These are phyloP conservation scores for Decapterus maruadsi DNA, from an alignment of 2,797 vertebrate genomes.

Conservation along the genomic window DNA sequence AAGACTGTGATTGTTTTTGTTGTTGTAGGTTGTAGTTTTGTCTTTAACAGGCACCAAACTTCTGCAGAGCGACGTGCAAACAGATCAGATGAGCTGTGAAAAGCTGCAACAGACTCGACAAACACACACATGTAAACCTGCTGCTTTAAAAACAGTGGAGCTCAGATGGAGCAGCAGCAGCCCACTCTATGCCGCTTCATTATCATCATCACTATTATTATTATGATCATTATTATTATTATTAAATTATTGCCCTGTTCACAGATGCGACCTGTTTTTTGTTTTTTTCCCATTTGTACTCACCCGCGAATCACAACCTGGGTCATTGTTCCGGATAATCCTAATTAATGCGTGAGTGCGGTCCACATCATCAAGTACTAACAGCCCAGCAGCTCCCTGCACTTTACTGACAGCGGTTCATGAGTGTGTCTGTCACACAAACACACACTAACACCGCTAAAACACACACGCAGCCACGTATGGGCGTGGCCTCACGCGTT, in stretches of 20 bases:
- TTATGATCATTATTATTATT: slow-evolving; percentile 13
- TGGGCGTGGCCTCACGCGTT: slow-evolving; percentile 70
- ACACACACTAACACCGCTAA: too few species aligned
- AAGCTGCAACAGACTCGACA: slow-evolving; percentile 4
- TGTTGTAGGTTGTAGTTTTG: background rate
- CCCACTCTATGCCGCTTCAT: too few species aligned
- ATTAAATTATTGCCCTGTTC: slow-evolving; percentile 50
- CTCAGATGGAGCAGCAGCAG: slow-evolving; percentile 25
- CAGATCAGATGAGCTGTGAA: slow-evolving; percentile 21
- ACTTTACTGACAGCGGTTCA: slow-evolving; percentile 67
- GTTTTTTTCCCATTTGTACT: slow-evolving; percentile 62
- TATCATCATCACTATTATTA: too few species aligned
- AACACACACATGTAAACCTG: slow-evolving; percentile 19
- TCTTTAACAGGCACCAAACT: slow-evolving; percentile 25
- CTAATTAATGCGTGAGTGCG: slow-evolving; percentile 69
- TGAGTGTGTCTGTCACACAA: slow-evolving; percentile 70
- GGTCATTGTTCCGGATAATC: slow-evolving; percentile 75
- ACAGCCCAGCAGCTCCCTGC: slow-evolving; percentile 45
- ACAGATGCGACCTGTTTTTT: slow-evolving; percentile 53
- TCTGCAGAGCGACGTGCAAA: slow-evolving; percentile 28
- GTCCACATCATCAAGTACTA: slow-evolving; percentile 47
- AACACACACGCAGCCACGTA: slow-evolving; percentile 24
- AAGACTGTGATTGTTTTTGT: too few species aligned
- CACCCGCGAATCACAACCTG: slow-evolving; percentile 70
- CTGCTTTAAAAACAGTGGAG: slow-evolving; percentile 15